These are phyloP conservation scores for Platanista minor DNA, from an alignment of 2,113 vertebrate species.

Conservation along the genomic window DNA sequence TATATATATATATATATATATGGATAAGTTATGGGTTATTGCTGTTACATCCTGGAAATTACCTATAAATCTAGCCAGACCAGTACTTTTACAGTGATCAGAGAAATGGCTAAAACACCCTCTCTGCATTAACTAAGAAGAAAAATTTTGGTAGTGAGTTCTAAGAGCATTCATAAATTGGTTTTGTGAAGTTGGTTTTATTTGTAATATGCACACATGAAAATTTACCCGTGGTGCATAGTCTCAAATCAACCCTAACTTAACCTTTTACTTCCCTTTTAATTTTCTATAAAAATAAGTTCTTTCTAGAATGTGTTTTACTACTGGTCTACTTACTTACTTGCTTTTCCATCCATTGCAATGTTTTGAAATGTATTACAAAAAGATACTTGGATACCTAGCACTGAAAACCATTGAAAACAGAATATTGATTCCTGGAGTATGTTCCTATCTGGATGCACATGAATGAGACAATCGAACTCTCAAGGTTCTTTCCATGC, in stretches of 20 bases:
- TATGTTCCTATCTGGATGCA: not conserved
- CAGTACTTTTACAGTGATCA: not conserved
- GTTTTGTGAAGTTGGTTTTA: not conserved
- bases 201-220: not conserved
- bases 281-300: constrained; percentile 2
- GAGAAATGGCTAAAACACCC: not conserved
- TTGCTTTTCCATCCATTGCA: not conserved
- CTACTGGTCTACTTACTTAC: not conserved
- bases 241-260: not conserved
- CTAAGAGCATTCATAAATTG: not conserved
- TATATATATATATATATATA: no score
- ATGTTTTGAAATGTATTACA: not conserved
- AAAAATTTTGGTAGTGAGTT: not conserved
- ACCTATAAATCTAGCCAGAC: not conserved
- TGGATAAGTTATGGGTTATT: not conserved
- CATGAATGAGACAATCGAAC: not conserved
- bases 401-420: not conserved
- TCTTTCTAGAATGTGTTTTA: not conserved
- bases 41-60: constrained; percentile 34
- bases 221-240: not conserved
- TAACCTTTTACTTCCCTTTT: constrained; percentile 30
- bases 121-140: constrained; percentile 21
- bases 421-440: not conserved
- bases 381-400: not conserved
- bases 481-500: not conserved